Conservation (phyloP, 2,113 vertebrate species). For the Entelurus aequoreus region DNA sequence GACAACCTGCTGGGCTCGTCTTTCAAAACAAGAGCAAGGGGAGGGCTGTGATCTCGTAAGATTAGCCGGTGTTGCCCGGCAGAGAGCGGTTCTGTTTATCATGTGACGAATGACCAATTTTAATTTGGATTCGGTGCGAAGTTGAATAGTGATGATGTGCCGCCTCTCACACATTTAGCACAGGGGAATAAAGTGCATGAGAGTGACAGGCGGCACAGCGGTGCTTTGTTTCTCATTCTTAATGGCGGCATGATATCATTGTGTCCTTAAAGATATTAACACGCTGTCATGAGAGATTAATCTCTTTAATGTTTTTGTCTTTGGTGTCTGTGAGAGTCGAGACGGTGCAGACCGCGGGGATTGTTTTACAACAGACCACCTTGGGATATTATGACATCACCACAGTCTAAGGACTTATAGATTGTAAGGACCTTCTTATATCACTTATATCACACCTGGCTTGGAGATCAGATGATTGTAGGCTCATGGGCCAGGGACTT, state of each 20-base stretch:
- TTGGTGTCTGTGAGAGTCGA: neutral
- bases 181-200: neutral
- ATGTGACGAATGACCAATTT: conserved; percentile 44
- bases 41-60: conserved; percentile 45
- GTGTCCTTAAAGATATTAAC: neutral
- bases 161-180: conserved; percentile 5
- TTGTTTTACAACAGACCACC: neutral
- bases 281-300: neutral
- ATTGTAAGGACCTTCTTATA: neutral
- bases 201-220: neutral
- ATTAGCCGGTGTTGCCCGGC: conserved; percentile 58
- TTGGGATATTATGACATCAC: neutral
- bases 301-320: neutral
- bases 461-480: too few species aligned
- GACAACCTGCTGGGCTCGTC: conserved; percentile 29
- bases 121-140: conserved; percentile 34
- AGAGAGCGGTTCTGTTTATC: conserved; percentile 34
- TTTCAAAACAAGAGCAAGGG: conserved; percentile 66
- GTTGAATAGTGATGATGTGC: conserved; percentile 30
- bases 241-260: neutral
- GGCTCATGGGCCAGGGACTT: too few species aligned
- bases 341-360: neutral
- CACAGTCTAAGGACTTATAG: neutral
- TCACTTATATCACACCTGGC: too few species aligned
- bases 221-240: neutral